These are phyloP conservation scores for Peromyscus eremicus DNA, from an alignment of 2,797 vertebrate species.

Conservation along the genomic window DNA sequence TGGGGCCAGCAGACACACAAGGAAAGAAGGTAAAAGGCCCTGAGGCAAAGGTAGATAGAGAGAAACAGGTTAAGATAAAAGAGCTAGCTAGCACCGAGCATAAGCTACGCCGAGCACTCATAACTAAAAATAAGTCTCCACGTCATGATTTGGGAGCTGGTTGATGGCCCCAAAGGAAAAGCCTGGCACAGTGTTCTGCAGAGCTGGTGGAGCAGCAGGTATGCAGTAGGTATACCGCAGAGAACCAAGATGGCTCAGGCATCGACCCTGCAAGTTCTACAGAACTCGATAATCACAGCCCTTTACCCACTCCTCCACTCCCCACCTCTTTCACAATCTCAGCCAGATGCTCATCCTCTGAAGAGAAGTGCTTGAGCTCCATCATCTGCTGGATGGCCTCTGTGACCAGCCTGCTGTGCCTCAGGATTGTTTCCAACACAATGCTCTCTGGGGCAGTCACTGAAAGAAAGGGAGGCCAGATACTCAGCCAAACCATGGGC, in stretches of 20 bases:
- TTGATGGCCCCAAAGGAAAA: background rate
- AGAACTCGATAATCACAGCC: background rate
- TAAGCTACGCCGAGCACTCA: background rate
- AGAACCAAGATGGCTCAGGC: background rate
- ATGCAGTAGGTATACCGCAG: too few species aligned
- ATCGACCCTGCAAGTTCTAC: background rate
- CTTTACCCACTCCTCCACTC: background rate
- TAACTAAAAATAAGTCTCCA: background rate
- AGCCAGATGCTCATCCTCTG: slow-evolving; percentile 68
- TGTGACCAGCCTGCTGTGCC: slow-evolving; percentile 83
- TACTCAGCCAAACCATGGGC: background rate
- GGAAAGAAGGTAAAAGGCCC: background rate
- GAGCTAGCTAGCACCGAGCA: background rate
- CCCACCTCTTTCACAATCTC: slow-evolving; percentile 86
- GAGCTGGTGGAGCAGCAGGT: background rate
- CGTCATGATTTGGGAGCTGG: background rate
- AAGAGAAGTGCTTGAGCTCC: slow-evolving; percentile 59
- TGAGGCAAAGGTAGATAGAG: background rate
- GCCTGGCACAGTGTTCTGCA: background rate
- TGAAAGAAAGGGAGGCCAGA: slow-evolving; percentile 72
- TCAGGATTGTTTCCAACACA: slow-evolving; percentile 84
- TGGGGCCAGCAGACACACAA: background rate
- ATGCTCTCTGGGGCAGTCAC: slow-evolving; percentile 82
- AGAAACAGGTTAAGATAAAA: background rate
- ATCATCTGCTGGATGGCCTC: slow-evolving; percentile 82